These are phyloP conservation scores for Scaptomyza tumidula DNA, from an alignment of 2,888 invertebrate genomes.

Conservation along the genomic window DNA sequence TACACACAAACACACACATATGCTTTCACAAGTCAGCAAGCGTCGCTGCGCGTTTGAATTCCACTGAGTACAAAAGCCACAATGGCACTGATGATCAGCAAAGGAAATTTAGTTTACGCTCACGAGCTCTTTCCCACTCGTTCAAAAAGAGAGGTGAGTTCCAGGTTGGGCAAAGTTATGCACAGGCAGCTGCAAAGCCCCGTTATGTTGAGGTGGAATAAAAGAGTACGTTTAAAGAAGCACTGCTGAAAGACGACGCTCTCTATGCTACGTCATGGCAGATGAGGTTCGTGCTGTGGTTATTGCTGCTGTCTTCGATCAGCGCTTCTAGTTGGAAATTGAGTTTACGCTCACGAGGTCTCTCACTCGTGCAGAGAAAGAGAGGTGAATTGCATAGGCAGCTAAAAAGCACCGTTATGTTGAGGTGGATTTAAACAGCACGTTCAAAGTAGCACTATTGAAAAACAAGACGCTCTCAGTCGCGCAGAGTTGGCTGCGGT, in stretches of 20 bases:
- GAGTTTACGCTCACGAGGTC: too few species aligned
- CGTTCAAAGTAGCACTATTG: too few species aligned
- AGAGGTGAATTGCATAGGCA: too few species aligned
- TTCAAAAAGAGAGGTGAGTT: not conserved
- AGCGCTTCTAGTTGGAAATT: too few species aligned
- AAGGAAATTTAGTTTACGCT: not conserved
- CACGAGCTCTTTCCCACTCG: not conserved
- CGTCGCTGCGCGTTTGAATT: not conserved
- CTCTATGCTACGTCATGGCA: not conserved
- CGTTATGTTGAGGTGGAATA: not conserved
- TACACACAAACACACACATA: not conserved
- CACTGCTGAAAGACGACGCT: not conserved
- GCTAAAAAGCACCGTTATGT: too few species aligned
- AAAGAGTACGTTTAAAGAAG: not conserved
- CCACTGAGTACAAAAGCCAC: slow-evolving; percentile 4
- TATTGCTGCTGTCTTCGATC: slow-evolving; percentile 4
- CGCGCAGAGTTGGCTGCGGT: too few species aligned
- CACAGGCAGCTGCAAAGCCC: not conserved
- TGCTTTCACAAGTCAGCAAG: not conserved
- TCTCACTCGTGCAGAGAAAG: too few species aligned
- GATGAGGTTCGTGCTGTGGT: not conserved
- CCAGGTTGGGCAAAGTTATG: not conserved
- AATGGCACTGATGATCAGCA: slow-evolving; percentile 3
- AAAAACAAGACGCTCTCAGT: too few species aligned
- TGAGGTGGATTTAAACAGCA: too few species aligned